Percentiles rank a stretch among this genome's conserved stretches.
These are phyloP conservation scores for Noctua pronuba DNA, from an alignment of 2,888 invertebrate species.

Conservation along the genomic window DNA sequence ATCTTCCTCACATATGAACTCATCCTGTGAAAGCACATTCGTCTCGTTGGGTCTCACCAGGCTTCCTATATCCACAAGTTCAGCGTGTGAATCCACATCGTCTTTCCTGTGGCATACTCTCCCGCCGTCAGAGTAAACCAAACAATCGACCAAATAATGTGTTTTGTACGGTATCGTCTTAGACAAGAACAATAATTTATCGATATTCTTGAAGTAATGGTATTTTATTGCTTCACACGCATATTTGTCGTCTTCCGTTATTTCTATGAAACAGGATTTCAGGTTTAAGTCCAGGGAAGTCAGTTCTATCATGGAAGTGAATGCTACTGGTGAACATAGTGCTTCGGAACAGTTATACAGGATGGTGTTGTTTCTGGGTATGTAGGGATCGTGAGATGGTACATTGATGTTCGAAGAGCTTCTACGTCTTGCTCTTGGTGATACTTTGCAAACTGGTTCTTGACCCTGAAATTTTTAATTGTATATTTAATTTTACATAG, in stretches of 20 bases:
- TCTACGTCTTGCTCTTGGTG: constrained; percentile 69
- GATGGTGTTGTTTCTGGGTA: constrained; percentile 76
- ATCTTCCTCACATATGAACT: constrained; percentile 84
- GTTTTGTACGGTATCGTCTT: constrained; percentile 77
- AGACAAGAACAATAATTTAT: constrained; percentile 81
- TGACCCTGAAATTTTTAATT: constrained; percentile 76
- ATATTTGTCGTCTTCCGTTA: constrained; percentile 65
- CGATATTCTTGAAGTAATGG: constrained; percentile 80
- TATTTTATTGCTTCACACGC: constrained; percentile 80
- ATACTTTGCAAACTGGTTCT: constrained; percentile 74
- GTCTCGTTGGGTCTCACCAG: constrained; percentile 79
- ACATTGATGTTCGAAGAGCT: constrained; percentile 59
- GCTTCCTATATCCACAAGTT: constrained; percentile 80
- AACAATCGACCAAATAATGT: constrained; percentile 84
- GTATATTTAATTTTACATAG: not conserved
- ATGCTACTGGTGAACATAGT: constrained; percentile 71
- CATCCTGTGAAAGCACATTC: constrained; percentile 82
- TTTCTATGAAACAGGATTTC: constrained; percentile 75
- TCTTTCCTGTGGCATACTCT: constrained; percentile 83
- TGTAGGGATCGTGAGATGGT: constrained; percentile 84
- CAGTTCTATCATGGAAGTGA: constrained; percentile 80
- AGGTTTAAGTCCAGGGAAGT: constrained; percentile 71
- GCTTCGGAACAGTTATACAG: constrained; percentile 80
- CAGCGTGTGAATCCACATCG: constrained; percentile 71
- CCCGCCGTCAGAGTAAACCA: constrained; percentile 80